These are phyloP conservation scores for Dreissena polymorpha DNA, from an alignment of 1,140 invertebrate species.

Conservation along the genomic window DNA sequence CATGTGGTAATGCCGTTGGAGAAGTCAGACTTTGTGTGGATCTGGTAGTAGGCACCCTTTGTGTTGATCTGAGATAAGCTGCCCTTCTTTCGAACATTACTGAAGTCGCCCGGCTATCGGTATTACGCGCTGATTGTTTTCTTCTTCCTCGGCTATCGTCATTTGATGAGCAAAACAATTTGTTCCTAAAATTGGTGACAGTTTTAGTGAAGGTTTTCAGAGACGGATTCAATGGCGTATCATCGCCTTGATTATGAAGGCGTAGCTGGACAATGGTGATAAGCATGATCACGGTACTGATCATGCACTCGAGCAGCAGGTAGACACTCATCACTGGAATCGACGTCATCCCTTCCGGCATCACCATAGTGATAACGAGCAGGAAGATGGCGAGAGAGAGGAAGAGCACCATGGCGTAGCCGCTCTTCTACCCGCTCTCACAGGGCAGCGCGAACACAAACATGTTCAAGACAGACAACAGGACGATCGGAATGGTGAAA, in stretches of 20 bases:
- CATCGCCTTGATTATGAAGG: conserved; percentile 32
- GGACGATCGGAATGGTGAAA: conserved; percentile 43
- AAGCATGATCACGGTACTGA: conserved; percentile 44
- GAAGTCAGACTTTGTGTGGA: too few species aligned
- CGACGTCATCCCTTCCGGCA: conserved; percentile 55
- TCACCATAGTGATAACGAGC: conserved; percentile 43
- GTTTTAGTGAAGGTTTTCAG: too few species aligned
- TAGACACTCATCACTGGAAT: conserved; percentile 42
- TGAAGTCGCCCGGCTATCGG: too few species aligned
- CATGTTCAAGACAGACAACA: conserved; percentile 33
- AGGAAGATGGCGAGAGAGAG: conserved; percentile 50
- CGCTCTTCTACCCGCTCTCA: conserved; percentile 45
- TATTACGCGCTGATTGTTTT: too few species aligned
- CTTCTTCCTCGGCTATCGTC: too few species aligned
- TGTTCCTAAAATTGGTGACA: too few species aligned
- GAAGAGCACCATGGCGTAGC: conserved; percentile 45
- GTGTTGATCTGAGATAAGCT: too few species aligned
- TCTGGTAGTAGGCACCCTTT: too few species aligned
- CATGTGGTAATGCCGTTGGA: too few species aligned
- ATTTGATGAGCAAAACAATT: too few species aligned
- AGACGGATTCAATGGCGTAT: conserved; percentile 22
- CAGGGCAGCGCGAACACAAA: conserved; percentile 47
- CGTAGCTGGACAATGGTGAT: too few species aligned
- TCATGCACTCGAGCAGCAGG: conserved; percentile 36
- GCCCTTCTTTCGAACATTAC: too few species aligned